Percentiles rank a stretch among this genome's conserved stretches.
phyloP scores from a whole-genome alignment of 2,797 vertebrate species.

The Diceros bicornis region DNA sequence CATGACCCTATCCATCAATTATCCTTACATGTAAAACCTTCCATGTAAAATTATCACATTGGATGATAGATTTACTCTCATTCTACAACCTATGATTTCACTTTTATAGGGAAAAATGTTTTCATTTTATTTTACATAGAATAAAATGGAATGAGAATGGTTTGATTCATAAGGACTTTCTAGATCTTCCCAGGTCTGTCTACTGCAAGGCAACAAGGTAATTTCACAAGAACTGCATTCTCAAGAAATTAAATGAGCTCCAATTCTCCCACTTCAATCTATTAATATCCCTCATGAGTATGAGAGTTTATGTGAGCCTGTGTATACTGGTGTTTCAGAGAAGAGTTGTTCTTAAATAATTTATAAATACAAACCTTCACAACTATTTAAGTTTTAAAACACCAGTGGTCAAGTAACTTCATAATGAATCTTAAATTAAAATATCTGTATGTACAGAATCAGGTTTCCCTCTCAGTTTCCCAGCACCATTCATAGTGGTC shows the following conservation, averaged over 20 bases:
- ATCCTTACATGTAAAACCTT: not conserved
- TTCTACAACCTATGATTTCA: slow-evolving; percentile 9
- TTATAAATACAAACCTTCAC: not conserved
- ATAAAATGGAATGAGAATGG: not conserved
- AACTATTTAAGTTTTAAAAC: slow-evolving; percentile 55
- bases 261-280: not conserved
- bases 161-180: not conserved
- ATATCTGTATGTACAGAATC: not conserved
- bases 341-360: not conserved
- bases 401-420: slow-evolving; percentile 21
- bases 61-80: not conserved
- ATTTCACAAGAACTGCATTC: not conserved
- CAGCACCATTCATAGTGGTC: slow-evolving; percentile 46
- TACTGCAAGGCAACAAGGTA: not conserved
- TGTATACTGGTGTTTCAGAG: not conserved
- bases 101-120: not conserved
- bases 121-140: slow-evolving; percentile 2
- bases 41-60: not conserved
- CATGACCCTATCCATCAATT: not conserved
- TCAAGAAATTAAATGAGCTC: slow-evolving; percentile 23
- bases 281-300: not conserved
- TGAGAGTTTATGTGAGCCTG: not conserved
- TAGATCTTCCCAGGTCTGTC: not conserved
- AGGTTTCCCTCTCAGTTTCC: slow-evolving; percentile 59
- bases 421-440: slow-evolving; percentile 57